A percentile compares a stretch with the other conserved stretches of the same genome.
phyloP scores from a whole-genome alignment of 1,140 invertebrate species.

The Solenopsis invicta region DNA sequence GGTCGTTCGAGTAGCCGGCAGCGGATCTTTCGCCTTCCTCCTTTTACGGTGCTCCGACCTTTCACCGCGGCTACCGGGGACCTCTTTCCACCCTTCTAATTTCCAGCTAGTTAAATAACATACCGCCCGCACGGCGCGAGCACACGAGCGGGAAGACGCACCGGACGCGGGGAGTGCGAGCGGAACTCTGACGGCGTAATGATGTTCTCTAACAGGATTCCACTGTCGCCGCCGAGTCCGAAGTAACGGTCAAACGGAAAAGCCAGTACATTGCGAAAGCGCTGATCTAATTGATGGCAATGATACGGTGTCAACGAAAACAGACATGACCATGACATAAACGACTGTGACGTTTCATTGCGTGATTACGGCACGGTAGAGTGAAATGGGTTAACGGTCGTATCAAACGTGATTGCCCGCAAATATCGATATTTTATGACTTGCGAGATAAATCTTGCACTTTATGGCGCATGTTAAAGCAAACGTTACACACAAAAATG shows the following conservation, averaged over 20 bases:
- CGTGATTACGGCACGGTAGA: constrained; percentile 17
- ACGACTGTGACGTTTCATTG: constrained; percentile 3
- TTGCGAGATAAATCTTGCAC: neutral
- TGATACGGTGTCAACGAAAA: constrained; percentile 41
- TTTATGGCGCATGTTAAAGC: neutral
- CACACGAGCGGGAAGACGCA: constrained; percentile 57
- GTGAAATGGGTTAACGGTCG: constrained; percentile 25
- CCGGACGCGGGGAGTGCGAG: neutral
- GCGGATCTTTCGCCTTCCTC: constrained; percentile 59
- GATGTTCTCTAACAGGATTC: constrained; percentile 68
- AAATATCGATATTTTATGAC: constrained; percentile 6
- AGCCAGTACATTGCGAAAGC: constrained; percentile 5
- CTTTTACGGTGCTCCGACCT: constrained; percentile 72
- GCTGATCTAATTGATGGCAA: constrained; percentile 41
- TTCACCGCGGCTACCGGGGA: constrained; percentile 17
- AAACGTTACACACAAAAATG: neutral
- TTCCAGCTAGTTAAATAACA: constrained; percentile 68
- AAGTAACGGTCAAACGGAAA: constrained; percentile 37
- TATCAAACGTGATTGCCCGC: neutral
- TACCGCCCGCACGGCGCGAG: constrained; percentile 25
- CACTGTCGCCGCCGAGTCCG: constrained; percentile 17
- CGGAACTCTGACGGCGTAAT: constrained; percentile 63
- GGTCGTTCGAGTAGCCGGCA: constrained; percentile 45
- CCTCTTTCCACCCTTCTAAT: constrained; percentile 53
- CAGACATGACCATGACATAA: constrained; percentile 40